Base-by-base conservation (phyloP, 2,888 invertebrate species). In the Miltochrista miniata region DNA sequence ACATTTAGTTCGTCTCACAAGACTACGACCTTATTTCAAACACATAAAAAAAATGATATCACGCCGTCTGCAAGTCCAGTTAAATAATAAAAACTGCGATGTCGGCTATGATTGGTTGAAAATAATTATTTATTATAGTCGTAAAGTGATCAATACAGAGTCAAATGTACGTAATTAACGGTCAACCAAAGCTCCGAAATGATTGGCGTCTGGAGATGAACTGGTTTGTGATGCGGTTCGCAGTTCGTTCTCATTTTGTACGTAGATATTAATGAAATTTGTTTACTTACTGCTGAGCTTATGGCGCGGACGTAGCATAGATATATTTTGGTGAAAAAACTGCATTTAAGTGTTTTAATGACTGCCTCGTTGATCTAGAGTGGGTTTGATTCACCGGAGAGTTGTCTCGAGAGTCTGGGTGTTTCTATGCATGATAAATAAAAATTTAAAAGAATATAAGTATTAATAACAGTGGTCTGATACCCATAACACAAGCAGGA, bases 61-160 rank as follows among this genome's bases (percentile, higher is more conserved):
- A 53, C 51, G 53, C 58, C 18, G 54, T 64, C 56, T 52, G 49
- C 42, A 52, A 64, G 61, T 67, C 68, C 70, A 64, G 64, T 57
- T 70, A 67, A 60, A 67, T 58, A 70, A 67, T 61, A 64, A 67
- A 69, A 70, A 54, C 61, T 49, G 56, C 70, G 61, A 70, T 57
- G 62, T 62, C 54, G 70, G 64, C 54, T 18, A 64, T 70, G 67
- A 67, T 67, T 70, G 67, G 68, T 51, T 55, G 68, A 58, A 67
- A 60, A 58, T 58, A 67, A 64, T 67, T 67, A 67, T 70, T 70
- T 70, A 67, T 67, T 70, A 68, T 42, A 56, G 70, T 68, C 70
- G 52, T 67, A 67, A 67, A 67, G 56, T 64, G 54, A 70, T 67
- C 68, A 70, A 69, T 70, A 58, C 64, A 58, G 58, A 64, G 54